A percentile compares a stretch with the other conserved stretches of the same genome.
Conservation (phyloP, 2,113 vertebrate species). For the Lipotes vexillifer region DNA sequence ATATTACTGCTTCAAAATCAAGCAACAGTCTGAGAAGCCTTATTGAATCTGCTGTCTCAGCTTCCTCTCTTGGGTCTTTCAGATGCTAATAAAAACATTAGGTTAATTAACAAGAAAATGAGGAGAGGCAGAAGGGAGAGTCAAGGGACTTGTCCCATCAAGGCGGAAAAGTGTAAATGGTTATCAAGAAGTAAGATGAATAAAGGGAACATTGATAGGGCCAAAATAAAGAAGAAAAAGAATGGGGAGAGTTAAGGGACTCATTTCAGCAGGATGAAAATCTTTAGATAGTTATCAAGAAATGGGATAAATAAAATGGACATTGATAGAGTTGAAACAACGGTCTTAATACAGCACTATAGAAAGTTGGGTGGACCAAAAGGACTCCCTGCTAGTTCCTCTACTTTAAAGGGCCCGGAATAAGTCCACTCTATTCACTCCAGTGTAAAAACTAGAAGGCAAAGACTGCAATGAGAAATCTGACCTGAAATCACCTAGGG, state of each 20-base stretch:
- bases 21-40: neutral
- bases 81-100: neutral
- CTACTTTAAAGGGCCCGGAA: neutral
- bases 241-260: neutral
- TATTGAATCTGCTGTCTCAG: neutral
- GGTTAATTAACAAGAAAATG: neutral
- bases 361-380: neutral
- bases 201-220: neutral
- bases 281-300: neutral
- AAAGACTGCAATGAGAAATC: constrained; percentile 11
- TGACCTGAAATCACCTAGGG: neutral
- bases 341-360: neutral
- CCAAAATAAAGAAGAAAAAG: neutral
- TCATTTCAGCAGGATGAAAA: neutral
- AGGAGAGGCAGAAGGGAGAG: neutral
- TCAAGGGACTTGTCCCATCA: neutral
- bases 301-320: neutral
- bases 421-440: neutral
- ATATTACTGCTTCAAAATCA: neutral
- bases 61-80: neutral
- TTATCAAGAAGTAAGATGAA: neutral
- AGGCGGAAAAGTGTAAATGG: neutral
- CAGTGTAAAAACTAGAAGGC: neutral
- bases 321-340: neutral
- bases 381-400: neutral